Evolutionary conservation across 2,888 invertebrate species (phyloP), one percentile per base, ranked within the genome.

Genomic region (Ophonus ardosiacus): DNA sequence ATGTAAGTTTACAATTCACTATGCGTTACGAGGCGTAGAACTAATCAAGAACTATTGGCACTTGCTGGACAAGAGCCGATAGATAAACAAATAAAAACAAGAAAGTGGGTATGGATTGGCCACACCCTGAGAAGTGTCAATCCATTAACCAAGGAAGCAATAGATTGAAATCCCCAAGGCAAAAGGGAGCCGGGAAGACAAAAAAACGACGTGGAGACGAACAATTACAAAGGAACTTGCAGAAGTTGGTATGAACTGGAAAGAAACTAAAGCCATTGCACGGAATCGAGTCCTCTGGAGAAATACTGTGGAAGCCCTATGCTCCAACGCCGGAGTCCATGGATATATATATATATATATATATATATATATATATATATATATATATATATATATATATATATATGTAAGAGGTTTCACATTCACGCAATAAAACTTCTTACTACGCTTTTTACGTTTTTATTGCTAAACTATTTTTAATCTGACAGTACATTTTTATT

Each of bases 31-130:
- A n/a, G n/a, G n/a, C n/a, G n/a, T n/a, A n/a, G n/a, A n/a, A n/a
- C 65, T 10, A 65, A 65, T n/a, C 65, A 31, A 65, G 65, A 65
- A 31, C 65, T 65, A 15, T 31, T 10, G 65, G 24, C 15, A 31
- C 65, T 65, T 65, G 65, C 65, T 65, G 65, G 65, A 65, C 65
- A 65, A 65, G 65, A 65, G 15, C 65, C 24, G 2, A 65, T 65
- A 65, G 65, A 40, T 1, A 74, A 74, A 18, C 51, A 74, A 74
- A 74, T 74, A 74, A 43, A 74, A 74, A 17, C 74, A 43, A 40
- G 74, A 74, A 43, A 74, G 13, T 74, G 74, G 74, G 56, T 18
- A 13, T 74, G 43, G 43, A 74, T 74, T 74, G 43, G 74, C n/a
- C 31, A 74, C 15, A 74, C 43, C 56, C 56, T 40, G 18, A 15